Percentiles rank a stretch among this genome's conserved stretches.
phyloP scores from a whole-genome alignment of 2,888 invertebrate genomes.

The Bibio marci region DNA sequence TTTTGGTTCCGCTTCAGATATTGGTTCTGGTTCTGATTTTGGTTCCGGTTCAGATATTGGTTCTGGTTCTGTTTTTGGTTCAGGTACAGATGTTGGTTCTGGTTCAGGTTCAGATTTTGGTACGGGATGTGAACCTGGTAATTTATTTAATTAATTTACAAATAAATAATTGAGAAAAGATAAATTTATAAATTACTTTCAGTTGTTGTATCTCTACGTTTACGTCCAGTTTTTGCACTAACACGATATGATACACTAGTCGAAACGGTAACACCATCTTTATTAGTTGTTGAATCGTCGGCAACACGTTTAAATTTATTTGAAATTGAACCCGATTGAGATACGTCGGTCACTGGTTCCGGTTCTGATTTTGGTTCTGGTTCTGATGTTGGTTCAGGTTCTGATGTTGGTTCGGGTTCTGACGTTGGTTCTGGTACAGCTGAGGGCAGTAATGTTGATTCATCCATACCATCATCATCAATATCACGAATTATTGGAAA shows the following conservation, averaged over 20 bases:
- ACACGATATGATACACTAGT: conserved; percentile 67
- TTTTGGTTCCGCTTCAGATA: conserved; percentile 30
- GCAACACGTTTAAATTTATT: conserved; percentile 38
- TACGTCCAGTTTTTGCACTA: conserved; percentile 34
- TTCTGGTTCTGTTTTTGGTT: conserved; percentile 25
- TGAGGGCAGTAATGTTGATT: conserved; percentile 11
- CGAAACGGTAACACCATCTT: conserved; percentile 52
- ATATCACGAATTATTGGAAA: conserved; percentile 49
- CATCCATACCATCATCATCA: conserved; percentile 15
- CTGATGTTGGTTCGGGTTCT: conserved; percentile 29
- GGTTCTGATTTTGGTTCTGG: conserved; percentile 21
- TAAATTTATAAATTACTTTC: conserved; percentile 5
- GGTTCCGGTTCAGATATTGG: conserved; percentile 31
- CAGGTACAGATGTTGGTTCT: conserved; percentile 23
- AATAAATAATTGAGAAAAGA: too few relatives aligned
- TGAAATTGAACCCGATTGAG: conserved; percentile 1
- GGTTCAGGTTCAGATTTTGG: conserved; percentile 13
- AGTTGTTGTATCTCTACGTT: background rate
- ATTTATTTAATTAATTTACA: too few relatives aligned
- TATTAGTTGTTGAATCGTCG: conserved; percentile 29
- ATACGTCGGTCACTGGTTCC: conserved; percentile 16
- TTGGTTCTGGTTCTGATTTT: conserved; percentile 22
- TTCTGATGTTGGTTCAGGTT: conserved; percentile 27
- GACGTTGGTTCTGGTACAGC: conserved; percentile 21
- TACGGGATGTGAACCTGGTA: conserved; percentile 18